phyloP scores from a whole-genome alignment of 35 echinoderm and acorn worm genomes.

The Heliocidaris tuberculata region DNA sequence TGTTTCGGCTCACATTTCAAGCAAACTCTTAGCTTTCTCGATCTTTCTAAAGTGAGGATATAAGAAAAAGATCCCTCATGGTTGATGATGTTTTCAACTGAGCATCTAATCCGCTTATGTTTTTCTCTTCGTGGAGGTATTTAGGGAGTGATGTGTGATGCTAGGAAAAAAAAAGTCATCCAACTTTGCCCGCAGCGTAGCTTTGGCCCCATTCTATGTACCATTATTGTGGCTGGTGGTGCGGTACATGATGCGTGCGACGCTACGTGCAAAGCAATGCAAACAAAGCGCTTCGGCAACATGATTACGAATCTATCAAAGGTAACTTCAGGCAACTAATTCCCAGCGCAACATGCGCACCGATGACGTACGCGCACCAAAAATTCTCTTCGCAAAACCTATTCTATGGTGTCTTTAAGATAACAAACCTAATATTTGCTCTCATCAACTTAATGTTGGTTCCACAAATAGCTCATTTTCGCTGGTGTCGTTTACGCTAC shows the following conservation, averaged over 20 bases:
- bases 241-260: slow-evolving; percentile 23
- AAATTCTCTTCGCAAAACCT: neutral
- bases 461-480: slow-evolving; percentile 53
- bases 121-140: slow-evolving; percentile 42
- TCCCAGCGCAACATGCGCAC: slow-evolving; percentile 27
- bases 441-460: slow-evolving; percentile 46
- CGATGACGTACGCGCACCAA: slow-evolving; percentile 29
- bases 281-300: slow-evolving; percentile 29
- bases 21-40: neutral
- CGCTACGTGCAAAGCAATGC: neutral
- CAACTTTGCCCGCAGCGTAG: slow-evolving; percentile 38
- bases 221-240: slow-evolving; percentile 13
- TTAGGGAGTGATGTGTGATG: neutral
- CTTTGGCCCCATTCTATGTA: slow-evolving; percentile 27
- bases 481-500: slow-evolving; percentile 41
- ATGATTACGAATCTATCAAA: slow-evolving; percentile 34
- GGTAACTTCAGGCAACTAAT: slow-evolving; percentile 29
- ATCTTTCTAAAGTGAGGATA: neutral
- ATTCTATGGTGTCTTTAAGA: slow-evolving; percentile 19
- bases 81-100: slow-evolving; percentile 48
- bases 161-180: neutral
- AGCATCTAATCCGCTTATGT: slow-evolving; percentile 46
- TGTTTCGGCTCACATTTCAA: slow-evolving; percentile 41
- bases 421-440: slow-evolving; percentile 38
- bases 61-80: neutral